Evolutionary conservation across 1,140 invertebrate genomes (phyloP).

Genomic region (Meloidogyne hapla): DNA sequence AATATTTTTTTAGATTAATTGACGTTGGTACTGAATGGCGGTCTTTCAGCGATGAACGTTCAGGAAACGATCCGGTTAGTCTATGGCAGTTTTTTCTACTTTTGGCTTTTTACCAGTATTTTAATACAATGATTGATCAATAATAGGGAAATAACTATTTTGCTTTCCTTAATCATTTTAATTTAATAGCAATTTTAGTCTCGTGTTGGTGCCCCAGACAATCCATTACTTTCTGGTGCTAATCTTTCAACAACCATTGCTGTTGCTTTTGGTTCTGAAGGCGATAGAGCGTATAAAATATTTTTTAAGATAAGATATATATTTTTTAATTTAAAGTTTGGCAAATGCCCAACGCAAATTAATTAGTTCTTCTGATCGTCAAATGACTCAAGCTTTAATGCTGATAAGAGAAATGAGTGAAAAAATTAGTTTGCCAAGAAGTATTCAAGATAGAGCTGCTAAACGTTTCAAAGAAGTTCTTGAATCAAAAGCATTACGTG

Average conservation of each 20-base stretch:
- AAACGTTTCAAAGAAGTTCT: conserved; percentile 95
- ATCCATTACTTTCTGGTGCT: conserved; percentile 87
- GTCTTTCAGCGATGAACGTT: conserved; percentile 98
- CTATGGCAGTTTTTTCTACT: too few species aligned
- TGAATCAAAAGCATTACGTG: conserved; percentile 91
- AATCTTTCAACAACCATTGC: conserved; percentile 97
- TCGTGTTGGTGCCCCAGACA: conserved; percentile 79
- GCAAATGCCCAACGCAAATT: conserved; percentile 60
- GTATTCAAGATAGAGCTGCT: conserved; percentile 88
- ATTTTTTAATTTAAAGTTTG: conserved; percentile 49
- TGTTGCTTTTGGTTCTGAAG: conserved; percentile 77
- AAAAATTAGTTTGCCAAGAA: conserved; percentile 89
- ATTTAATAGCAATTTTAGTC: conserved; percentile 66
- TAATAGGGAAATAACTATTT: too few species aligned
- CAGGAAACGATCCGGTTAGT: conserved; percentile 79
- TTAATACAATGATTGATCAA: too few species aligned
- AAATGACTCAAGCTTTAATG: conserved; percentile 88
- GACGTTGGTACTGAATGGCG: conserved; percentile 99
- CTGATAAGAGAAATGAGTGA: conserved; percentile 97
- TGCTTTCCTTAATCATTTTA: neutral
- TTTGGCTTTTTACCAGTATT: too few species aligned
- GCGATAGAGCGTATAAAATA: conserved; percentile 47
- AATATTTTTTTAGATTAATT: conserved; percentile 75
- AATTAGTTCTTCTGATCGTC: conserved; percentile 72
- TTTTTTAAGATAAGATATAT: neutral